Base-by-base conservation (phyloP, 2,113 vertebrate species). In the Oriolus oriolus region DNA sequence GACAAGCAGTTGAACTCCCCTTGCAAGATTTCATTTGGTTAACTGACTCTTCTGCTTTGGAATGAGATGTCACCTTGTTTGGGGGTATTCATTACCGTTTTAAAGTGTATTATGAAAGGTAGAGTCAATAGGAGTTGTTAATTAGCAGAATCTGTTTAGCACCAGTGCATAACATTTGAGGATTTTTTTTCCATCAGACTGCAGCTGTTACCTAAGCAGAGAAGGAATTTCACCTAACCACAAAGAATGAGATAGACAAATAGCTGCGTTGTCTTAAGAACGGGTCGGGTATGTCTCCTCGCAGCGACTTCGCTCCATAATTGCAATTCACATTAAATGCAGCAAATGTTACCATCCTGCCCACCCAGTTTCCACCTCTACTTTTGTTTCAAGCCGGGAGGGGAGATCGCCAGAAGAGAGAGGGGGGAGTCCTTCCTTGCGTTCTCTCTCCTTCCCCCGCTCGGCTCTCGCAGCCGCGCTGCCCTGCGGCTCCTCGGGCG, bases 191-290 rank as follows among this genome's bases (percentile, higher is more conserved):
- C 75, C 87, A 74, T 74, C 60, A 63, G 84, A 27, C 80, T 96
- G 96, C 95, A 97, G 92, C 93, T 97, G 89, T 96, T 97, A 96
- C 89, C 92, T 96, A 90, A 89, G 90, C 85, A 94, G 73, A 82
- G 94, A 87, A 92, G 61, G 91, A 73, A 96, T 95, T 95, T 88
- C 89, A 92, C 92, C 91, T 96, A 63, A 79, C 57, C 90, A 57
- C 86, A 35, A 93, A 81, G 86, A 68, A 89, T 12, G 70, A 92
- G 59, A 59, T 30, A 45, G 60, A 80, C 69, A 79, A 76, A 92
- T 88, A 92, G 80, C 94, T 50, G 61, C 41, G 76, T 41, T 92
- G 75, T 90, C 63, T 96, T 75, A 87, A 68, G 92, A 91, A 7
- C 35, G 37, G 64, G 35, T 84, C 50, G 68, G 60, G 45, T 68